These are phyloP conservation scores for Pluvianellus socialis DNA, from an alignment of 2,113 vertebrate genomes.

Conservation along the genomic window DNA sequence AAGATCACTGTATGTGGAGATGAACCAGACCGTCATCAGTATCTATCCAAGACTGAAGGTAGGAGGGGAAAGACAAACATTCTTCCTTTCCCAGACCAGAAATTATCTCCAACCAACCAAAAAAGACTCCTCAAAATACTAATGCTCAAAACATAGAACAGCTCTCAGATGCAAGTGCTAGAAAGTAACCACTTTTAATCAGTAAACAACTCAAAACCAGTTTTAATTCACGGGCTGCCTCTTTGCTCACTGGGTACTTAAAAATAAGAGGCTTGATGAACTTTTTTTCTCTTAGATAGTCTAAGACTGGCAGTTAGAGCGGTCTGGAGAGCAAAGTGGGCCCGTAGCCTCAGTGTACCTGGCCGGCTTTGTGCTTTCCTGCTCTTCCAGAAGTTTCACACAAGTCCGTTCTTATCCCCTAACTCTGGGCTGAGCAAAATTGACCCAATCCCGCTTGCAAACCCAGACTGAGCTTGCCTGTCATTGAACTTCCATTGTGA, in stretches of 20 bases:
- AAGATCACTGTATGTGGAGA: slow-evolving; percentile 65
- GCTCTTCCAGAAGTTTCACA: background rate
- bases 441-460: background rate
- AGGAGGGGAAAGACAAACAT: background rate
- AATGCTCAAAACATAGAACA: background rate
- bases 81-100: background rate
- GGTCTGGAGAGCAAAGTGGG: background rate
- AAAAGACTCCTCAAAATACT: background rate
- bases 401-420: background rate
- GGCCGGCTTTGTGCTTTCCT: background rate
- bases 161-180: background rate
- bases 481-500: background rate
- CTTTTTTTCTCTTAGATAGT: background rate
- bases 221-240: background rate
- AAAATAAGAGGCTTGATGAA: background rate
- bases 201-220: background rate
- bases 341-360: background rate
- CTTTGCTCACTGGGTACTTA: background rate
- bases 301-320: background rate
- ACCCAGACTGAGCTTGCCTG: background rate
- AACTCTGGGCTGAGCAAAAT: background rate
- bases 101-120: background rate
- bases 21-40: slow-evolving; percentile 66
- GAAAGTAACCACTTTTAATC: background rate
- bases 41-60: slow-evolving; percentile 80